Percentiles rank a stretch among this genome's conserved stretches.
phyloP scores from a whole-genome alignment of 1,140 invertebrate species.

The Panagrolaimus sp. region DNA sequence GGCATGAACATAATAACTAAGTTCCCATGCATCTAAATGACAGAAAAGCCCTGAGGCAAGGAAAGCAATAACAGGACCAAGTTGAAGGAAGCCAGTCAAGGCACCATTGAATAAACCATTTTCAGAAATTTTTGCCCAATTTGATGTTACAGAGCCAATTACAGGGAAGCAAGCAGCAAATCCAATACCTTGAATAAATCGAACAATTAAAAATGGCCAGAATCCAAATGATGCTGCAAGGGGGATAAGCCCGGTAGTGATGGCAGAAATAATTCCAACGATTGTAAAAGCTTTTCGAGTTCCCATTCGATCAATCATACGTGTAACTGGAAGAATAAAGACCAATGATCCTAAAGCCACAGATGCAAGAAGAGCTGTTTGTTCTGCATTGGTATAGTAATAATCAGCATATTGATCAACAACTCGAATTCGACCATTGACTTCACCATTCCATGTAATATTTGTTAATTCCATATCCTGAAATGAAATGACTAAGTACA shows the following conservation, averaged over 20 bases:
- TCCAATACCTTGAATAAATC: constrained; percentile 32
- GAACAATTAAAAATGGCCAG: constrained; percentile 30
- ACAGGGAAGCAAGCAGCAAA: constrained; percentile 42
- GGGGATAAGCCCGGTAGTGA: constrained; percentile 34
- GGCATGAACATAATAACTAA: constrained; percentile 35
- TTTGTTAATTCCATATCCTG: constrained; percentile 39
- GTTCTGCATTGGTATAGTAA: constrained; percentile 32
- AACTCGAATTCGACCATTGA: constrained; percentile 35
- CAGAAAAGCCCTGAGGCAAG: constrained; percentile 31
- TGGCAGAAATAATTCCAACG: constrained; percentile 38
- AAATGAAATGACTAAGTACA: no score
- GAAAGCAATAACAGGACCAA: constrained; percentile 15
- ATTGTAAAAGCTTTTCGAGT: constrained; percentile 42
- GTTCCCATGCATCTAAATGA: constrained; percentile 14
- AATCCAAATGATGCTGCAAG: constrained; percentile 30
- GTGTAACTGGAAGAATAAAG: constrained; percentile 24
- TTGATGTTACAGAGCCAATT: constrained; percentile 30
- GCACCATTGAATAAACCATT: constrained; percentile 40
- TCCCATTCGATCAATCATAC: constrained; percentile 23
- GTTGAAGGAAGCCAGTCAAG: constrained; percentile 38
- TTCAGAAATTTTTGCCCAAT: constrained; percentile 36
- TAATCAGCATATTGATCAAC: constrained; percentile 36
- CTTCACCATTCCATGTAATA: constrained; percentile 46
- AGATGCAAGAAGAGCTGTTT: constrained; percentile 34
- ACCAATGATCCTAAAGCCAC: constrained; percentile 39